phyloP scores from a whole-genome alignment of 2,113 vertebrate species.

The Mesitornis unicolor region DNA sequence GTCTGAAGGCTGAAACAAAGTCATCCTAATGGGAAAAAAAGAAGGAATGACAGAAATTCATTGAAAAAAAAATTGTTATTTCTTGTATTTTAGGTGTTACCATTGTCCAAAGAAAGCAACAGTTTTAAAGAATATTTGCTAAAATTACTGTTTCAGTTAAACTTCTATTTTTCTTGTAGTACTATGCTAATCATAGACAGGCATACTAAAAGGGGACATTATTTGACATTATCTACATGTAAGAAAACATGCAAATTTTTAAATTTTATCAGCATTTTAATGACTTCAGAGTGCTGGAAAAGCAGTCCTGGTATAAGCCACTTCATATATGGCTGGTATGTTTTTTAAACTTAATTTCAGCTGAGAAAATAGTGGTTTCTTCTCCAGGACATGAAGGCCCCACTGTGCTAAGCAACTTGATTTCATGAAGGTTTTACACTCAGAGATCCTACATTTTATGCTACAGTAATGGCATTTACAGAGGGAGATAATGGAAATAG shows the following conservation, averaged over 20 bases:
- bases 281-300: background rate
- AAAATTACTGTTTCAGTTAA: background rate
- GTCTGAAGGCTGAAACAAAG: slow-evolving; percentile 80
- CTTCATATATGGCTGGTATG: background rate
- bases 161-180: background rate
- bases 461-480: background rate
- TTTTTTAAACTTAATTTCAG: background rate
- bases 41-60: background rate
- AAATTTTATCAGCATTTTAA: background rate
- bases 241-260: background rate
- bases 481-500: background rate
- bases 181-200: background rate
- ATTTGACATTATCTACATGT: background rate
- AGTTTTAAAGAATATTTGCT: background rate
- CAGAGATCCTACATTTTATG: background rate
- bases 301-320: background rate
- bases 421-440: background rate
- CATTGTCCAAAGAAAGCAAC: background rate
- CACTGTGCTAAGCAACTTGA: background rate
- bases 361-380: background rate
- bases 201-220: background rate
- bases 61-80: background rate
- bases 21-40: slow-evolving; percentile 76
- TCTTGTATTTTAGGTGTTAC: background rate
- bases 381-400: background rate